Percentiles rank a stretch among this genome's conserved stretches.
Evolutionary conservation across 92 coral and sea anemone genomes (phyloP).

Genomic region (Meandrina meandrites): DNA sequence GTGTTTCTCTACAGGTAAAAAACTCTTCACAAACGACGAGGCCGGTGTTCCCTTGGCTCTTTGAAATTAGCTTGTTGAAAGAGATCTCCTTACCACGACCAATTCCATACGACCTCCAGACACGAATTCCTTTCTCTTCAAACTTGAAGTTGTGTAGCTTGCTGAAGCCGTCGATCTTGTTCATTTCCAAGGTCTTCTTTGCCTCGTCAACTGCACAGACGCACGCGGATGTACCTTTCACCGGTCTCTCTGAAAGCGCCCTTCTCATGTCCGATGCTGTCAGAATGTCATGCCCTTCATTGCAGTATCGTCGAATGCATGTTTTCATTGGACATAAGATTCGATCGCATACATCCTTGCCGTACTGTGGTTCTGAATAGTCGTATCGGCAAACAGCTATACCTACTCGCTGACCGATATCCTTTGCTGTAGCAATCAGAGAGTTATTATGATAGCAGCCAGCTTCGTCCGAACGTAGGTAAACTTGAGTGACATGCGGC

Average conservation of each 20-base stretch:
- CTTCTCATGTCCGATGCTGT: conserved; percentile 63
- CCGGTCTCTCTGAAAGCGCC: conserved; percentile 63
- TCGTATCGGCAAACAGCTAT: conserved; percentile 56
- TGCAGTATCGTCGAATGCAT: conserved; percentile 68
- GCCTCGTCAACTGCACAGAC: conserved; percentile 48
- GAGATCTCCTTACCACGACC: conserved; percentile 56
- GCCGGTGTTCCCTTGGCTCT: conserved; percentile 36
- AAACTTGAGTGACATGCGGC: no score
- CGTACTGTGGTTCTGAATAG: conserved; percentile 81
- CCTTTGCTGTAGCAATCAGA: no score
- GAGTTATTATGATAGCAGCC: no score
- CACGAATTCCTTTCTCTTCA: conserved; percentile 47
- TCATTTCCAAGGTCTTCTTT: conserved; percentile 46
- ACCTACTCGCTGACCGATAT: conserved; percentile 53
- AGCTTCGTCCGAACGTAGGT: no score
- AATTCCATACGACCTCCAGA: conserved; percentile 58
- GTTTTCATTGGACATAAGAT: conserved; percentile 74
- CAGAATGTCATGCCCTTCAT: conserved; percentile 68
- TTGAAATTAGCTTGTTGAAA: conserved; percentile 28
- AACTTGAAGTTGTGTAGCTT: no score
- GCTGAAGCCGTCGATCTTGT: conserved; percentile 48
- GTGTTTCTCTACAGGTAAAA: conserved; percentile 33
- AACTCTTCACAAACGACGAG: conserved; percentile 24
- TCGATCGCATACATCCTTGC: conserved; percentile 75
- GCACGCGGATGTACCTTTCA: conserved; percentile 63